A percentile compares a stretch with the other conserved stretches of the same genome.
Evolutionary conservation across 2,113 vertebrate species (phyloP).

Genomic region (Morone saxatilis): DNA sequence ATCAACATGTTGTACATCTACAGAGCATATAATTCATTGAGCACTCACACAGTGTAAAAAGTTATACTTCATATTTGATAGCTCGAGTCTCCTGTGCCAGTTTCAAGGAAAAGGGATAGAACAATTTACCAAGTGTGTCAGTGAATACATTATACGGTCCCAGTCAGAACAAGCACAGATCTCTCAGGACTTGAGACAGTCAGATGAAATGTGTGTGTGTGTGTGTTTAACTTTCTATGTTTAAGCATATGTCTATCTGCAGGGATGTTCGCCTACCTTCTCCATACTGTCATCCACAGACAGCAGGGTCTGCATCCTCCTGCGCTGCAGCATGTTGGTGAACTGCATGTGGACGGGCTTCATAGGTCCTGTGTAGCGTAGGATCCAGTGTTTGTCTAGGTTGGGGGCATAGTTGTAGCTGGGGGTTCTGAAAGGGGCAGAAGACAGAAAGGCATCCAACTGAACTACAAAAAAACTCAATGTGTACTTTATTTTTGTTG

Average conservation of each 20-base stretch:
- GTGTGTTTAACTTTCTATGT: conserved; percentile 30
- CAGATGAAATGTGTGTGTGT: conserved; percentile 35
- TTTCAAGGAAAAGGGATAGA: conserved; percentile 64
- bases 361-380: conserved; percentile 97
- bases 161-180: conserved; percentile 75
- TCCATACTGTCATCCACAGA: conserved; percentile 97
- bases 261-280: conserved; percentile 82
- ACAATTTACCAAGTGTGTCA: conserved; percentile 76
- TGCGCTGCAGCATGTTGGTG: conserved; percentile 96
- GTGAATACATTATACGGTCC: conserved; percentile 71
- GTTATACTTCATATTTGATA: conserved; percentile 38
- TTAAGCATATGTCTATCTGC: conserved; percentile 32
- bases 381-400: conserved; percentile 98
- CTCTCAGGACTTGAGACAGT: conserved; percentile 69
- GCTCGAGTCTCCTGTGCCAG: conserved; percentile 60
- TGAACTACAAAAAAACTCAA: background rate
- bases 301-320: conserved; percentile 94
- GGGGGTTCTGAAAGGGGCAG: conserved; percentile 87
- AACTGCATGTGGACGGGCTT: conserved; percentile 99
- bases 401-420: conserved; percentile 98
- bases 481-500: background rate
- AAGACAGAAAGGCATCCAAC: background rate
- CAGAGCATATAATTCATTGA: conserved; percentile 37
- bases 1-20: conserved; percentile 93
- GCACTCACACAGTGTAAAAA: conserved; percentile 40